These are phyloP conservation scores for Trichacis sp. DNA, from an alignment of 2,888 invertebrate species.

Conservation along the genomic window DNA sequence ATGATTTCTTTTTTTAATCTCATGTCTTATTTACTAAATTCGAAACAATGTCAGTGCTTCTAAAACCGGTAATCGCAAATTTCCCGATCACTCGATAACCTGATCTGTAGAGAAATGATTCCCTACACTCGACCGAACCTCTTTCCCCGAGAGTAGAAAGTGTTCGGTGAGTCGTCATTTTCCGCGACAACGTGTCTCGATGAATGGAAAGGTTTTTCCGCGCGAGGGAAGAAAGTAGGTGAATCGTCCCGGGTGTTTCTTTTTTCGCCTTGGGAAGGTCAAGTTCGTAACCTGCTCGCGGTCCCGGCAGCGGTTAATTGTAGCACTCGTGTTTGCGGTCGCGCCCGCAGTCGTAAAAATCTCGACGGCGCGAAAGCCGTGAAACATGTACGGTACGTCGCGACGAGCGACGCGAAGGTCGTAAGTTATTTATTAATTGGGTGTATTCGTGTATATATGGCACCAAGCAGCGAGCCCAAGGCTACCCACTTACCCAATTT, in stretches of 20 bases:
- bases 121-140: too few relatives aligned
- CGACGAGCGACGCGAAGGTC: slow-evolving; percentile 14
- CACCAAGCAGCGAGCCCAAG: slow-evolving; percentile 30
- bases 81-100: too few relatives aligned
- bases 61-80: too few relatives aligned
- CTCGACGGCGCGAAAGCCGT: not conserved
- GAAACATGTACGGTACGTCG: not conserved
- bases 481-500: slow-evolving; percentile 50
- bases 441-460: slow-evolving; percentile 23
- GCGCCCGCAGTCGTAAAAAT: not conserved
- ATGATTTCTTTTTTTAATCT: too few relatives aligned
- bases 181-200: not conserved
- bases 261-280: slow-evolving; percentile 44
- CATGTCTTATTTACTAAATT: too few relatives aligned
- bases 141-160: not conserved
- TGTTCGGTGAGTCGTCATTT: not conserved
- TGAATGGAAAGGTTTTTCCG: not conserved
- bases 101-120: too few relatives aligned
- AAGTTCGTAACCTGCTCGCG: slow-evolving; percentile 34
- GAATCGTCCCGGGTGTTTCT: slow-evolving; percentile 15
- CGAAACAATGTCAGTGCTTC: too few relatives aligned
- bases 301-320: not conserved
- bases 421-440: slow-evolving; percentile 25
- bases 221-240: slow-evolving; percentile 13
- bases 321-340: not conserved